A percentile compares a stretch with the other conserved stretches of the same genome.
Evolutionary conservation across 2,113 vertebrate genomes (phyloP).

Genomic region (Anoplopoma fimbria): DNA sequence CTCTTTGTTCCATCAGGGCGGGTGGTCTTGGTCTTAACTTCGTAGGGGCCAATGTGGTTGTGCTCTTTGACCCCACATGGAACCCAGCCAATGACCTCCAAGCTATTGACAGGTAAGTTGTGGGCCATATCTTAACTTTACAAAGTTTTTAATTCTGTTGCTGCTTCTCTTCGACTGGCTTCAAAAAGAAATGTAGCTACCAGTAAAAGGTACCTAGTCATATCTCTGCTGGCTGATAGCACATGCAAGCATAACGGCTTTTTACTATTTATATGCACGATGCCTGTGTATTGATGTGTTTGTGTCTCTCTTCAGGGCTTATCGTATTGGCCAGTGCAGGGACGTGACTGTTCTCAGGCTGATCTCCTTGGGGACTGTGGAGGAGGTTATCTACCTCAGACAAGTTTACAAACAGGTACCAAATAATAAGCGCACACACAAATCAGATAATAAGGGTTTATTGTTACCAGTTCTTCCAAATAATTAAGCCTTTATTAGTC

Average conservation of each 20-base stretch:
- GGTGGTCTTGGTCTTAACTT: conserved; percentile 97
- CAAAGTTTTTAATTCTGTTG: not conserved
- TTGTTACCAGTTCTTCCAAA: not conserved
- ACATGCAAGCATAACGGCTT: not conserved
- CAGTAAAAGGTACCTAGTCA: not conserved
- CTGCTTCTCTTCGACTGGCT: not conserved
- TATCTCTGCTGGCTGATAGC: not conserved
- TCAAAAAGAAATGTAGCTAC: not conserved
- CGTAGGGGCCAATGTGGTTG: conserved; percentile 94
- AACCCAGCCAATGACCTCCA: conserved; percentile 99
- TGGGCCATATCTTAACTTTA: not conserved
- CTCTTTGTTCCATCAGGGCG: conserved; percentile 84
- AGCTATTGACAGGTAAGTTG: conserved; percentile 91
- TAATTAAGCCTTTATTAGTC: too few relatives aligned
- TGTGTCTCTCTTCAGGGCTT: conserved; percentile 84
- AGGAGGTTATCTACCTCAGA: conserved; percentile 95
- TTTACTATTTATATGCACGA: not conserved
- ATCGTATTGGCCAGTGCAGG: conserved; percentile 95
- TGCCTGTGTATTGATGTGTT: conserved; percentile 6
- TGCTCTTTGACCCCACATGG: conserved; percentile 98
- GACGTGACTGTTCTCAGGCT: conserved; percentile 95
- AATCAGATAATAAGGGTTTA: not conserved
- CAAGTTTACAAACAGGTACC: conserved; percentile 97
- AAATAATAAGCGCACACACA: not conserved
- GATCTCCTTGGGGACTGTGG: conserved; percentile 95